Evolutionary conservation across 1,140 invertebrate species (phyloP).

Genomic region (Brachionus calyciflorus): DNA sequence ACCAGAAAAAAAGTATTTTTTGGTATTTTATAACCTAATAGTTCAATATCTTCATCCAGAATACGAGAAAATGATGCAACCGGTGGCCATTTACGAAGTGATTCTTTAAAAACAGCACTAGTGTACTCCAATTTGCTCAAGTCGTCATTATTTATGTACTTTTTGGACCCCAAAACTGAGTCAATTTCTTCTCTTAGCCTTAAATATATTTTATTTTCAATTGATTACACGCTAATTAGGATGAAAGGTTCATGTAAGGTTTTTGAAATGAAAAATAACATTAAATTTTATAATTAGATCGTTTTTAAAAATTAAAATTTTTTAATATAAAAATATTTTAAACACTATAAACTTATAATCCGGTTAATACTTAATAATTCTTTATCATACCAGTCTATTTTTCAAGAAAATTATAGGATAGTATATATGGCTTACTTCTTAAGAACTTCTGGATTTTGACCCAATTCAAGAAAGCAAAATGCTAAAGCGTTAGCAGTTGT

Average conservation of each 20-base stretch:
- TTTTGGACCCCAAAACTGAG: neutral
- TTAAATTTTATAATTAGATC: neutral
- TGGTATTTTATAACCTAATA: neutral
- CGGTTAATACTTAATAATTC: no score
- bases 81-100: slow-evolving; percentile 29
- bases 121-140: neutral
- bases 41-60: neutral
- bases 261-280: neutral
- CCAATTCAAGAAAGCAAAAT: slow-evolving; percentile 33
- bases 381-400: no score
- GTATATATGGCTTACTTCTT: neutral
- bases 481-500: slow-evolving; percentile 24
- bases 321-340: neutral
- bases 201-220: no score
- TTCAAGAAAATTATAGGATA: no score
- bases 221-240: no score
- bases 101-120: slow-evolving; percentile 28
- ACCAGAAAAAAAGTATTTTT: slow-evolving; percentile 12
- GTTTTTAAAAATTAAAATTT: neutral
- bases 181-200: slow-evolving; percentile 15
- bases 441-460: slow-evolving; percentile 21
- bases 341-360: no score
- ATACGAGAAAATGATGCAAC: slow-evolving; percentile 1
- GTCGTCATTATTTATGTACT: neutral
- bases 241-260: neutral